phyloP scores from a whole-genome alignment of 2,113 vertebrate species.

The Genyomyrus donnyi region DNA sequence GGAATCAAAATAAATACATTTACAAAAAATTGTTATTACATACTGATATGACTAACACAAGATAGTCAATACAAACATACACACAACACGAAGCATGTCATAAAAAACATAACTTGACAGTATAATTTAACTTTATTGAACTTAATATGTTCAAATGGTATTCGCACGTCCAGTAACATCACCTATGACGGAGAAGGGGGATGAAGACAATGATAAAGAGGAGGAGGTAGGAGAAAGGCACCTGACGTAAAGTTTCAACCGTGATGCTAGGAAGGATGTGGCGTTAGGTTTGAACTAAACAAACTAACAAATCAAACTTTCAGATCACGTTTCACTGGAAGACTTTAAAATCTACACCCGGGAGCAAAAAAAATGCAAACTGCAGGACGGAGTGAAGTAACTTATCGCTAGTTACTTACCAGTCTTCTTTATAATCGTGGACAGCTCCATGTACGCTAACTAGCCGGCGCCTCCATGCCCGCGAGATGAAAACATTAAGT shows the following conservation, averaged over 20 bases:
- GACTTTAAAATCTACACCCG: neutral
- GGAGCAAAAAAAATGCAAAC: neutral
- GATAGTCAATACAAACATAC: neutral
- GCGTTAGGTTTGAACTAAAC: neutral
- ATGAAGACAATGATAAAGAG: neutral
- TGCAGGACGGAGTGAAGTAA: neutral
- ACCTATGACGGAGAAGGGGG: neutral
- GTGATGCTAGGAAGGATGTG: neutral
- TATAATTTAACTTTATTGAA: neutral
- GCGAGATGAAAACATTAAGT: neutral
- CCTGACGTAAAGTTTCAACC: neutral
- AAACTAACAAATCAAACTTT: neutral
- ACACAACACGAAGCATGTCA: neutral
- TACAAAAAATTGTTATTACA: neutral
- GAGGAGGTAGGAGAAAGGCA: neutral
- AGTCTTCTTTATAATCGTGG: conserved; percentile 69
- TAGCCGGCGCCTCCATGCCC: neutral
- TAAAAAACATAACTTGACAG: neutral
- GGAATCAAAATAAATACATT: neutral
- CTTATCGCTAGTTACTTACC: conserved; percentile 49
- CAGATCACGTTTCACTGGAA: neutral
- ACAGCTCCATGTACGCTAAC: conserved; percentile 56
- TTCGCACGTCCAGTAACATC: neutral
- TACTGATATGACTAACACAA: neutral
- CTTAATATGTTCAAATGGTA: neutral